These are phyloP conservation scores for Ciconia maguari DNA, from an alignment of 2,113 vertebrate species.

Conservation along the genomic window DNA sequence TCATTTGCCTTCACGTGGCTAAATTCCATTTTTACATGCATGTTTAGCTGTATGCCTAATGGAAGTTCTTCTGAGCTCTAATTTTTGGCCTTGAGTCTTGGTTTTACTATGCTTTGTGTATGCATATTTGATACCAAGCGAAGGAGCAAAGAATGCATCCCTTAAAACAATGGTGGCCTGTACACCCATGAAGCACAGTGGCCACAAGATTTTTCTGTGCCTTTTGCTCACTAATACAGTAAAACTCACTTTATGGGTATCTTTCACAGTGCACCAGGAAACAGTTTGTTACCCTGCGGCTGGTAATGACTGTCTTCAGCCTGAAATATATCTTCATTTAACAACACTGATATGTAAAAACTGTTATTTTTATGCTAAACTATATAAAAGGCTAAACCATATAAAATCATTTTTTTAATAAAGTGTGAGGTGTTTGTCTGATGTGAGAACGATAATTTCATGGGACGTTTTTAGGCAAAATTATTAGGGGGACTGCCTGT, in stretches of 20 bases:
- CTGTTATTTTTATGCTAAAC: neutral
- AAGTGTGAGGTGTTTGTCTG: neutral
- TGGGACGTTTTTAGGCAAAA: neutral
- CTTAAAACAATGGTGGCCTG: neutral
- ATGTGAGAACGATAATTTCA: neutral
- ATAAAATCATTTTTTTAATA: neutral
- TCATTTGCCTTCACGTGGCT: neutral
- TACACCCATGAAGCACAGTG: neutral
- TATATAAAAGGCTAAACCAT: neutral
- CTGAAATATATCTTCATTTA: neutral
- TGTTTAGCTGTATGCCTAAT: neutral
- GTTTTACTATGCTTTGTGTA: neutral
- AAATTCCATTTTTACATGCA: neutral
- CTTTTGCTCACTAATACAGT: neutral
- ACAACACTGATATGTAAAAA: neutral
- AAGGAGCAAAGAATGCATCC: neutral
- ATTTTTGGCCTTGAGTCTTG: neutral
- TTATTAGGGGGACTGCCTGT: neutral
- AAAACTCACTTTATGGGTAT: neutral
- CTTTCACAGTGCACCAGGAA: neutral
- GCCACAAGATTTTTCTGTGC: neutral
- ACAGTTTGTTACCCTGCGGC: neutral
- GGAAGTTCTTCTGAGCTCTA: neutral
- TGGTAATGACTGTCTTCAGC: neutral
- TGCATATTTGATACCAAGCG: accelerated